Percentiles rank a stretch among this genome's conserved stretches.
These are phyloP conservation scores for Sinosuthora webbiana DNA, from an alignment of 2,113 vertebrate genomes.

Conservation along the genomic window DNA sequence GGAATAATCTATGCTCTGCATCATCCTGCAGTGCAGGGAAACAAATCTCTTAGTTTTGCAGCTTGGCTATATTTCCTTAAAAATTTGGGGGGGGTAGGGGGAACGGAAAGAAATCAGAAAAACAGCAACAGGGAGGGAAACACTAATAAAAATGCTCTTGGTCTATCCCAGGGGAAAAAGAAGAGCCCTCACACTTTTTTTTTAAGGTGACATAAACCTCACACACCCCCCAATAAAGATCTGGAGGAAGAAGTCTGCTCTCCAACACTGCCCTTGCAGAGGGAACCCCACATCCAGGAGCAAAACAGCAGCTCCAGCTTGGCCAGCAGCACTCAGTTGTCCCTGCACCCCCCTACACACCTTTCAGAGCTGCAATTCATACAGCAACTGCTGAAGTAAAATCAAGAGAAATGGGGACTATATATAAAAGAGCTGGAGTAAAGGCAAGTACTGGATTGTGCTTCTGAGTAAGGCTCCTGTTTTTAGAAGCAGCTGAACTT, in stretches of 20 bases:
- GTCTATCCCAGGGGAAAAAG: neutral
- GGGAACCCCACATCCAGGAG: neutral
- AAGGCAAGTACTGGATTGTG: neutral
- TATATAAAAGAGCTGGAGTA: neutral
- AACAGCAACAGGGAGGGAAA: neutral
- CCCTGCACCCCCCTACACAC: neutral
- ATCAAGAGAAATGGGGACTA: neutral
- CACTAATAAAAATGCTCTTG: neutral
- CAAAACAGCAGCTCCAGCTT: neutral
- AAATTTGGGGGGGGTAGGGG: accelerated
- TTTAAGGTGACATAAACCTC: neutral
- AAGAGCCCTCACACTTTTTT: neutral
- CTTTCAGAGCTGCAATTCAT: neutral
- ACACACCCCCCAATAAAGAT: accelerated
- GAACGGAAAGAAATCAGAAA: neutral
- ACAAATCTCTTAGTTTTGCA: neutral
- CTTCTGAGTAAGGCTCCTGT: slow-evolving; percentile 45
- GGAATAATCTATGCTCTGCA: accelerated
- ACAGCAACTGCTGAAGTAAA: neutral
- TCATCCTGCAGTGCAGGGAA: neutral
- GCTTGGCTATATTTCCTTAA: neutral
- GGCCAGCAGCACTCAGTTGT: neutral
- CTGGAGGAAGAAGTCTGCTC: neutral
- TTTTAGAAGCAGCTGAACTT: neutral
- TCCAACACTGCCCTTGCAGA: neutral